Conservation (phyloP, 64 coral and sea anemone genomes). For the Dendronephthya gigantea region DNA sequence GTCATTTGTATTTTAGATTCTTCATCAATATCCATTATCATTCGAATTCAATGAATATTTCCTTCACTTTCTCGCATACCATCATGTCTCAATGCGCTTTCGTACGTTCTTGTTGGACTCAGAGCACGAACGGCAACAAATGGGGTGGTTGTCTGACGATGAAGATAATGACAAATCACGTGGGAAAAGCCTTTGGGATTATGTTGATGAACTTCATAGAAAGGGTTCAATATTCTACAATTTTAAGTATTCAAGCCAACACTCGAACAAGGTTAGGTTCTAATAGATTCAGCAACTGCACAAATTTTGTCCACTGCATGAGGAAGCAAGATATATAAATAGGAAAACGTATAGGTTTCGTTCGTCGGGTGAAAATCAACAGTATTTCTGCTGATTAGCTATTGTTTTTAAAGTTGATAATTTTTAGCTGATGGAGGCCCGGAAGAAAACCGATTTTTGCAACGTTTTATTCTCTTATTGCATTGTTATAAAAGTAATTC, state of each 20-base stretch:
- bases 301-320: no score
- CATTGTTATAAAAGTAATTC: background rate
- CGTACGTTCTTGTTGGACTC: constrained; percentile 83
- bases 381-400: no score
- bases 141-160: constrained; percentile 70
- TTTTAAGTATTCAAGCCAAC: constrained; percentile 65
- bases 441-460: background rate
- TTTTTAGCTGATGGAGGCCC: background rate
- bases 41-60: constrained; percentile 99
- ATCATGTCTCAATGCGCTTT: constrained; percentile 94
- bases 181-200: constrained; percentile 85
- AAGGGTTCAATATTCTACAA: constrained; percentile 61
- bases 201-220: constrained; percentile 58
- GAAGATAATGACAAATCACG: constrained; percentile 24
- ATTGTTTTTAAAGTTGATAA: background rate
- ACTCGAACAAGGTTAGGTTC: constrained; percentile 44
- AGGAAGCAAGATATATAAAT: no score
- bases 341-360: no score
- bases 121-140: constrained; percentile 76
- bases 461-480: background rate
- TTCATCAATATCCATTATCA: constrained; percentile 77
- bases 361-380: no score
- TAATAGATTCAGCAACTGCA: no score
- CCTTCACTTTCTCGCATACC: constrained; percentile 70
- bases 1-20: constrained; percentile 57